These are phyloP conservation scores for Chloromyia formosa DNA, from an alignment of 2,888 invertebrate genomes.

Conservation along the genomic window DNA sequence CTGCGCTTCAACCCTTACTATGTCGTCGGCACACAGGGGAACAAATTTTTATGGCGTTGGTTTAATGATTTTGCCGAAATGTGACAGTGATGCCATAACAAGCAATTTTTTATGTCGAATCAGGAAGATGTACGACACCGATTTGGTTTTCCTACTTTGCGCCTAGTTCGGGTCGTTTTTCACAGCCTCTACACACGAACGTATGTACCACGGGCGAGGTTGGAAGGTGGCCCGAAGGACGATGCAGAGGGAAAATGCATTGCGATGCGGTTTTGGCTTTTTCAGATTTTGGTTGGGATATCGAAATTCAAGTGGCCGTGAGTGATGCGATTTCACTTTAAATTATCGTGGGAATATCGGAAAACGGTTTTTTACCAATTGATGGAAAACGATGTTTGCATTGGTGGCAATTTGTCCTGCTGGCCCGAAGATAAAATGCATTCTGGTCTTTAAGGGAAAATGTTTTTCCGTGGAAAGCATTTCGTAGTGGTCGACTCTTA, in stretches of 20 bases:
- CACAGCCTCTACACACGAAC: too few species aligned
- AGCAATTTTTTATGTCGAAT: constrained; percentile 50
- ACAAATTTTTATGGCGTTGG: constrained; percentile 53
- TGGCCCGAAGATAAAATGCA: neutral
- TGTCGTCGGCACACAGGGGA: constrained; percentile 6
- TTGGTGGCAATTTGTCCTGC: constrained; percentile 8
- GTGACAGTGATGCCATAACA: constrained; percentile 54
- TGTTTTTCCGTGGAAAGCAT: neutral
- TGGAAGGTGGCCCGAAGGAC: neutral
- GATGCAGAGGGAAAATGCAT: neutral
- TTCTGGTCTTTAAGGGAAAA: constrained; percentile 6
- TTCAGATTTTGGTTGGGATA: constrained; percentile 4
- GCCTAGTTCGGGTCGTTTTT: neutral
- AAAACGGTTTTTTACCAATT: constrained; percentile 20
- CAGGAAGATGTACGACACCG: constrained; percentile 30
- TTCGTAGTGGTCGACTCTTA: too few species aligned
- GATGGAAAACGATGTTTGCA: too few species aligned
- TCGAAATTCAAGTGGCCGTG: constrained; percentile 34
- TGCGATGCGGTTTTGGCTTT: constrained; percentile 30
- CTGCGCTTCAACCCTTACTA: neutral
- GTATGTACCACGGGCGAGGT: neutral
- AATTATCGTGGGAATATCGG: constrained; percentile 39
- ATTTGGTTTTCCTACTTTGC: constrained; percentile 9
- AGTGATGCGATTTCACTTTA: constrained; percentile 24
- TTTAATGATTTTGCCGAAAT: constrained; percentile 53